A percentile compares a stretch with the other conserved stretches of the same genome.
Evolutionary conservation across 2,888 invertebrate genomes (phyloP).

Genomic region (Agrilus mali): DNA sequence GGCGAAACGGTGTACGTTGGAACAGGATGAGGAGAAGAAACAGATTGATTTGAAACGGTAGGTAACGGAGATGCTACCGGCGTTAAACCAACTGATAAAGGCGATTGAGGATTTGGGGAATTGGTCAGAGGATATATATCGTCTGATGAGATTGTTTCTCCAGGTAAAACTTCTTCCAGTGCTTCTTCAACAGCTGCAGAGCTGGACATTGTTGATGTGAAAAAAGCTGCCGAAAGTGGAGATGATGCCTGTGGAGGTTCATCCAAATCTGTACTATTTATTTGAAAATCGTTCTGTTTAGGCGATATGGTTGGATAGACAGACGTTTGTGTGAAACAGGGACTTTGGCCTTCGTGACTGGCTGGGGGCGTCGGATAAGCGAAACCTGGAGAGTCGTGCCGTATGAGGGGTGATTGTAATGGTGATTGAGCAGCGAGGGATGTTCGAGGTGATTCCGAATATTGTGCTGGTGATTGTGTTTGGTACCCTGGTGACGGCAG

Average conservation of each 20-base stretch:
- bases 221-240: slow-evolving; percentile 71
- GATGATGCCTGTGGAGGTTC: slow-evolving; percentile 64
- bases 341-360: slow-evolving; percentile 70
- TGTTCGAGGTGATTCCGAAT: slow-evolving; percentile 29
- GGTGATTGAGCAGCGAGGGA: slow-evolving; percentile 45
- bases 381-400: slow-evolving; percentile 59
- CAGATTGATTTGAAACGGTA: slow-evolving; percentile 25
- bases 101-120: slow-evolving; percentile 50
- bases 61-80: slow-evolving; percentile 41
- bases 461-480: slow-evolving; percentile 33
- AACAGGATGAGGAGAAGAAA: slow-evolving; percentile 28
- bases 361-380: slow-evolving; percentile 82
- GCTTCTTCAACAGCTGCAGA: slow-evolving; percentile 81
- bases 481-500: slow-evolving; percentile 34
- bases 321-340: slow-evolving; percentile 34
- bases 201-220: slow-evolving; percentile 73
- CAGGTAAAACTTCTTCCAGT: slow-evolving; percentile 70
- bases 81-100: slow-evolving; percentile 38
- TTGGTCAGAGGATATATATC: slow-evolving; percentile 36
- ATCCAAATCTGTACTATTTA: slow-evolving; percentile 37
- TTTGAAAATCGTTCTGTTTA: slow-evolving; percentile 30
- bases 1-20: slow-evolving; percentile 31
- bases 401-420: slow-evolving; percentile 47
- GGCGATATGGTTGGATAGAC: slow-evolving; percentile 34
- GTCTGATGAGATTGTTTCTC: slow-evolving; percentile 51